phyloP scores from a whole-genome alignment of 2,888 invertebrate genomes.

The Pasiphila rectangulata region DNA sequence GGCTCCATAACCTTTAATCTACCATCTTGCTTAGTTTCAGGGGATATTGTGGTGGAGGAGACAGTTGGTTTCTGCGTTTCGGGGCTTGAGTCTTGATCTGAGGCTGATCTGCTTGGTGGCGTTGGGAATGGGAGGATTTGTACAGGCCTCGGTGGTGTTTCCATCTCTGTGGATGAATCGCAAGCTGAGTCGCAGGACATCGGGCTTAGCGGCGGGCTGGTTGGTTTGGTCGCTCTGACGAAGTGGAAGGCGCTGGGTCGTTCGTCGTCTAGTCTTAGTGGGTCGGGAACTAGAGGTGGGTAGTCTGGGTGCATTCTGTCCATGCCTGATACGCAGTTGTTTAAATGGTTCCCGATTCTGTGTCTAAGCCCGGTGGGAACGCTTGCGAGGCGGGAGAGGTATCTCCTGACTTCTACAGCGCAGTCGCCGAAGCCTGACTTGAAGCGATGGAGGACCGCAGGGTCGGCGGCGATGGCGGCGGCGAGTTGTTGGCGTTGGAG shows the following conservation, averaged over 20 bases:
- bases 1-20: constrained; percentile 71
- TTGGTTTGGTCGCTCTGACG: constrained; percentile 64
- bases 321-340: constrained; percentile 83
- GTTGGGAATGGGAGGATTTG: constrained; percentile 76
- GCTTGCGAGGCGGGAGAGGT: constrained; percentile 84
- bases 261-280: constrained; percentile 66
- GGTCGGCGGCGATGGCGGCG: constrained; percentile 90
- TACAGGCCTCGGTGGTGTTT: constrained; percentile 75
- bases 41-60: constrained; percentile 78
- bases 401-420: constrained; percentile 89
- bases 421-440: constrained; percentile 94
- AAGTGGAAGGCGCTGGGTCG: constrained; percentile 71
- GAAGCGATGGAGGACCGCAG: constrained; percentile 91
- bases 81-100: constrained; percentile 76
- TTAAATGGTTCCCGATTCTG: constrained; percentile 84
- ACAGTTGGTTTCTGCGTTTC: constrained; percentile 76
- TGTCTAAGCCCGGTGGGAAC: constrained; percentile 81
- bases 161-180: constrained; percentile 80
- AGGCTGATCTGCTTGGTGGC: constrained; percentile 82
- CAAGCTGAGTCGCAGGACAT: constrained; percentile 85
- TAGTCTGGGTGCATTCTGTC: constrained; percentile 59
- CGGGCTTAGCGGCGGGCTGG: constrained; percentile 87
- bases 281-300: constrained; percentile 82
- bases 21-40: constrained; percentile 62
- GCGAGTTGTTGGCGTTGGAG: constrained; percentile 93